Evolutionary conservation across 1,140 invertebrate species (phyloP).

Genomic region (Physella acuta): DNA sequence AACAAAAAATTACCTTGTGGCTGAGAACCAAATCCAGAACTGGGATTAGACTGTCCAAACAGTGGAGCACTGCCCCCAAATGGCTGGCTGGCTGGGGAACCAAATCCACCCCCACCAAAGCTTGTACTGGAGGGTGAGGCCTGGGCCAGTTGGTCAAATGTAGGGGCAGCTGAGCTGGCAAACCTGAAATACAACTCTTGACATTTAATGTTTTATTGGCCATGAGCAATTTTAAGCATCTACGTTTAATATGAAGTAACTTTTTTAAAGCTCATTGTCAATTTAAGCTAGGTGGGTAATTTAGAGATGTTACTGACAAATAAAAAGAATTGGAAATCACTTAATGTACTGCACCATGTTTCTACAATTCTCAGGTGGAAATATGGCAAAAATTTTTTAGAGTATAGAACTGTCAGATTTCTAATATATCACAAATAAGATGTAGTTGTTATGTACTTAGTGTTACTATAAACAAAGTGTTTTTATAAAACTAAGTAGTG

Average conservation of each 20-base stretch:
- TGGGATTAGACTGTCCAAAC: constrained; percentile 14
- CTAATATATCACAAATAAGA: too few relatives aligned
- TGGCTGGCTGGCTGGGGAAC: neutral
- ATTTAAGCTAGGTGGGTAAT: too few relatives aligned
- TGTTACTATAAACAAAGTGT: too few relatives aligned
- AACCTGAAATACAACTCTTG: too few relatives aligned
- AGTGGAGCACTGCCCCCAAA: neutral
- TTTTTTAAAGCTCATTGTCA: neutral
- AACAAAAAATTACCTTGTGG: constrained; percentile 14
- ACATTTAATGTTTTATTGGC: neutral
- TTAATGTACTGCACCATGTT: too few relatives aligned
- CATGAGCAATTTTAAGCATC: neutral
- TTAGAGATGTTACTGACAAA: too few relatives aligned
- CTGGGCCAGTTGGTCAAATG: constrained; percentile 45
- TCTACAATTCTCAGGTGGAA: too few relatives aligned
- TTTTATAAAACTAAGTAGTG: too few relatives aligned
- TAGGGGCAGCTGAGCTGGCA: constrained; percentile 35
- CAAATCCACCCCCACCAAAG: constrained; percentile 15
- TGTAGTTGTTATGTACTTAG: too few relatives aligned
- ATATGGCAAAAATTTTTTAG: too few relatives aligned
- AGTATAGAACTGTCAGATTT: too few relatives aligned
- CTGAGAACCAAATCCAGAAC: constrained; percentile 15
- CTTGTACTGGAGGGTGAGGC: constrained; percentile 2
- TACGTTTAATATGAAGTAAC: neutral
- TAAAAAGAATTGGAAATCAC: too few relatives aligned